These are phyloP conservation scores for Tenebrosternarchus preto DNA, from an alignment of 2,113 vertebrate species.

Conservation along the genomic window DNA sequence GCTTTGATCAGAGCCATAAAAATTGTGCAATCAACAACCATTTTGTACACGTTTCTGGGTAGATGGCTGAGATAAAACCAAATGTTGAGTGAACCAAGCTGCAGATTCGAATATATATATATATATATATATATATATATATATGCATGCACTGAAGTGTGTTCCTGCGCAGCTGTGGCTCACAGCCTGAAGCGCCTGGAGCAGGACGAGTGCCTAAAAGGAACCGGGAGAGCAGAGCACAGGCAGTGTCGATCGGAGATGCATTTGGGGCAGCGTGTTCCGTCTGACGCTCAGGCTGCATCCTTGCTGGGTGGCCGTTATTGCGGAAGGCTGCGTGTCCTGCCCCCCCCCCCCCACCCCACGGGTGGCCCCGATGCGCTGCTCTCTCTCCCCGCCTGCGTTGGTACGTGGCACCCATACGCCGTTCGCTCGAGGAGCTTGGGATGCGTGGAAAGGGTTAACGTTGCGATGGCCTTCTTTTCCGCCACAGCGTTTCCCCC, in stretches of 20 bases:
- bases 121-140: too few species aligned
- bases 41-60: neutral
- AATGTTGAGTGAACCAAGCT: too few species aligned
- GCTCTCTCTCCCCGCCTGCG: slow-evolving; percentile 46
- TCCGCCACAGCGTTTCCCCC: slow-evolving; percentile 36
- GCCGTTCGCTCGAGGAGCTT: slow-evolving; percentile 35
- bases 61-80: too few species aligned
- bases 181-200: too few species aligned
- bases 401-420: slow-evolving; percentile 57
- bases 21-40: too few species aligned
- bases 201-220: too few species aligned
- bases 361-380: slow-evolving; percentile 61
- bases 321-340: slow-evolving; percentile 57
- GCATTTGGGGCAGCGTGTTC: neutral
- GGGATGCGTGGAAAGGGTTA: slow-evolving; percentile 21
- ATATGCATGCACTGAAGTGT: too few species aligned
- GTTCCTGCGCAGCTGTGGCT: too few species aligned
- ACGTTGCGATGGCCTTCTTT: slow-evolving; percentile 25
- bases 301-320: slow-evolving; percentile 52
- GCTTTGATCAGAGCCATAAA: too few species aligned
- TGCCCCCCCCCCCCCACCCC: slow-evolving; percentile 46
- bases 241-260: neutral
- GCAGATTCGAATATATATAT: too few species aligned
- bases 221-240: too few species aligned
- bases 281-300: neutral